Percentiles rank a stretch among this genome's conserved stretches.
Conservation (phyloP, 1,140 invertebrate species). For the Drosophila pruinosa region DNA sequence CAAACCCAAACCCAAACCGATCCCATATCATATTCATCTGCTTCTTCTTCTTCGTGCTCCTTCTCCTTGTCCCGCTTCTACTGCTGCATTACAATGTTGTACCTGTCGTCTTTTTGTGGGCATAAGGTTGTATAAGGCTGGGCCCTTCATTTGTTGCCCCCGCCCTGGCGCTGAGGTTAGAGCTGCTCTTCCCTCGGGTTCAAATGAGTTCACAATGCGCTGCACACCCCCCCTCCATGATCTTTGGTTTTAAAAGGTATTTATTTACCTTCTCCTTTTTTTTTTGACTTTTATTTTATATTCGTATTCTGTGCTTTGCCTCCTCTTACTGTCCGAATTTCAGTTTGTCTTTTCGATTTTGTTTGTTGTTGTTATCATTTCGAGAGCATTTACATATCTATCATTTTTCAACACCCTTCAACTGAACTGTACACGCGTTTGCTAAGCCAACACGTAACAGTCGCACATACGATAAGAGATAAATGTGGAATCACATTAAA, state of each 20-base stretch:
- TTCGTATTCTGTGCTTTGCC: slow-evolving; percentile 24
- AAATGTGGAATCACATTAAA: too few relatives aligned
- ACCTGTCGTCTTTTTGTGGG: slow-evolving; percentile 42
- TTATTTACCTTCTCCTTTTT: slow-evolving; percentile 59
- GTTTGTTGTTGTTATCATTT: slow-evolving; percentile 66
- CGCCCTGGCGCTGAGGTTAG: slow-evolving; percentile 9
- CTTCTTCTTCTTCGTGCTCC: background rate
- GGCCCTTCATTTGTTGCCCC: slow-evolving; percentile 23
- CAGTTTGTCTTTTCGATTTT: slow-evolving; percentile 29
- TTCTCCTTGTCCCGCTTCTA: background rate
- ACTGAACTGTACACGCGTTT: background rate
- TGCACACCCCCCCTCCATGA: background rate
- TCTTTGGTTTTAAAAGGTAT: slow-evolving; percentile 33
- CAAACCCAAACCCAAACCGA: background rate
- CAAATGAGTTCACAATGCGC: slow-evolving; percentile 65
- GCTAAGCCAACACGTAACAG: background rate
- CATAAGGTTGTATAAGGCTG: slow-evolving; percentile 5
- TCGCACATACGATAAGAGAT: background rate
- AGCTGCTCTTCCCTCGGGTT: slow-evolving; percentile 41
- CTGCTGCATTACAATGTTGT: slow-evolving; percentile 33
- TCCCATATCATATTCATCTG: slow-evolving; percentile 16
- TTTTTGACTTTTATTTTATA: slow-evolving; percentile 51
- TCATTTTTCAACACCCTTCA: background rate
- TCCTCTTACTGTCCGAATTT: slow-evolving; percentile 21
- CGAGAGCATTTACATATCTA: slow-evolving; percentile 26